phyloP scores from a whole-genome alignment of 2,113 vertebrate genomes.

The Excalfactoria chinensis region DNA sequence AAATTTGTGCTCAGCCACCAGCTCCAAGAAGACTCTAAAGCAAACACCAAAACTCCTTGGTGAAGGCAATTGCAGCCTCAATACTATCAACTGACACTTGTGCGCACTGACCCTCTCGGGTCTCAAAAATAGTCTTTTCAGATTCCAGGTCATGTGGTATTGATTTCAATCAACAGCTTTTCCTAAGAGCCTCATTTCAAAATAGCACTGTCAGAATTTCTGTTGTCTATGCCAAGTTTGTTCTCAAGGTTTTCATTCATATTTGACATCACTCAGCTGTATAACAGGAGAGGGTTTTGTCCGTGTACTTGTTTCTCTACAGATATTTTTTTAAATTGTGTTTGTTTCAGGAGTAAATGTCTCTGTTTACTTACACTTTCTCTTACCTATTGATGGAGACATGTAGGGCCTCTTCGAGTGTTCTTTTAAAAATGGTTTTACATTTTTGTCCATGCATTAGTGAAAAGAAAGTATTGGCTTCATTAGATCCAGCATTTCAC shows the following conservation, averaged over 20 bases:
- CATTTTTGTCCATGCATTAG: neutral
- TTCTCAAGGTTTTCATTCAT: slow-evolving; percentile 61
- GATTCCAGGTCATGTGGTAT: slow-evolving; percentile 80
- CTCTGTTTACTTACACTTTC: neutral
- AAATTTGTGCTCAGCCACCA: slow-evolving; percentile 75
- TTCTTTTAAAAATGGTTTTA: slow-evolving; percentile 38
- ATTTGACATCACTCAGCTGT: slow-evolving; percentile 60
- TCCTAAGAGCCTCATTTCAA: slow-evolving; percentile 75
- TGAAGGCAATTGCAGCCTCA: slow-evolving; percentile 76
- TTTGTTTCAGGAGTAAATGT: slow-evolving; percentile 16
- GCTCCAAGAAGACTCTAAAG: slow-evolving; percentile 77
- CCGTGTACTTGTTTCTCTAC: neutral
- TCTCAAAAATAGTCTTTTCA: slow-evolving; percentile 76
- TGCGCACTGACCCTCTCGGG: slow-evolving; percentile 81
- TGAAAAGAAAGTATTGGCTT: neutral
- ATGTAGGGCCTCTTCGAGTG: neutral
- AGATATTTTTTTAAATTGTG: neutral
- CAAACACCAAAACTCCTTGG: slow-evolving; percentile 80
- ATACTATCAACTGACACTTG: slow-evolving; percentile 67
- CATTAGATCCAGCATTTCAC: slow-evolving; percentile 1
- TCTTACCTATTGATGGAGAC: neutral
- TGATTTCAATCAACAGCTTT: slow-evolving; percentile 86
- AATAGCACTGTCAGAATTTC: slow-evolving; percentile 72
- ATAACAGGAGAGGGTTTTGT: slow-evolving; percentile 41
- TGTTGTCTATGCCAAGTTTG: slow-evolving; percentile 55